phyloP scores from a whole-genome alignment of 2,888 invertebrate genomes.

The Drosophila atripex region DNA sequence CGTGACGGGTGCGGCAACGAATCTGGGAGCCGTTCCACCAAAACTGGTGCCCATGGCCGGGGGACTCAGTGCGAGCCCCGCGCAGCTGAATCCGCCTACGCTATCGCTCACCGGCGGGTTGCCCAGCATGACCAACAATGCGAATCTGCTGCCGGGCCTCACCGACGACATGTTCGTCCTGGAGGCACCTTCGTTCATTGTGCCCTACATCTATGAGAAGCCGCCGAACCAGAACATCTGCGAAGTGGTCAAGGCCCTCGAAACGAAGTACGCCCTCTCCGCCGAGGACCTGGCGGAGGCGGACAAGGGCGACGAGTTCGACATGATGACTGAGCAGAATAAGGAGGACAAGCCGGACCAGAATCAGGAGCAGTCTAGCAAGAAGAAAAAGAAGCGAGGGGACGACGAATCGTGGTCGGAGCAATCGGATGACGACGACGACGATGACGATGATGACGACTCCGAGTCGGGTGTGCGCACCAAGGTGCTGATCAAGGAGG shows the following conservation, averaged over 20 bases:
- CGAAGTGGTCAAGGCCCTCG: conserved; percentile 88
- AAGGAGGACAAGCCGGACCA: conserved; percentile 77
- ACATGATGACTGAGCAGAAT: conserved; percentile 85
- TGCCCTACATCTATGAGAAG: conserved; percentile 96
- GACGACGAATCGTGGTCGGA: conserved; percentile 87
- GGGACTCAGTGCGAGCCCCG: conserved; percentile 26
- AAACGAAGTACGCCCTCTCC: conserved; percentile 85
- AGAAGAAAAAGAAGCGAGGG: conserved; percentile 84
- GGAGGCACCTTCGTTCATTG: conserved; percentile 96
- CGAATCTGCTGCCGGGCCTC: conserved; percentile 90
- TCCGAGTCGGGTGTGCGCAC: conserved; percentile 85
- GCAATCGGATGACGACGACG: conserved; percentile 85
- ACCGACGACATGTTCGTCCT: conserved; percentile 97
- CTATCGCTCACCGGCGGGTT: conserved; percentile 62
- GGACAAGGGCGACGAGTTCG: conserved; percentile 85
- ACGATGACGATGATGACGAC: conserved; percentile 83
- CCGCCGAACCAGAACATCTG: conserved; percentile 91
- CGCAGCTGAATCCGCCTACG: conserved; percentile 67
- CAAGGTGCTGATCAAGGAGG: conserved; percentile 85
- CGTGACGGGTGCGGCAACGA: conserved; percentile 85
- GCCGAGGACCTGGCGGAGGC: conserved; percentile 85
- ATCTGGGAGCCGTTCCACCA: conserved; percentile 84
- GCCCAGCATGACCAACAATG: conserved; percentile 82
- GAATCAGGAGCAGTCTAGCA: conserved; percentile 33
- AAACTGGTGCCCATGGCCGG: conserved; percentile 76